Evolutionary conservation across 1,140 invertebrate species (phyloP).

Genomic region (Bombyx mandarina): DNA sequence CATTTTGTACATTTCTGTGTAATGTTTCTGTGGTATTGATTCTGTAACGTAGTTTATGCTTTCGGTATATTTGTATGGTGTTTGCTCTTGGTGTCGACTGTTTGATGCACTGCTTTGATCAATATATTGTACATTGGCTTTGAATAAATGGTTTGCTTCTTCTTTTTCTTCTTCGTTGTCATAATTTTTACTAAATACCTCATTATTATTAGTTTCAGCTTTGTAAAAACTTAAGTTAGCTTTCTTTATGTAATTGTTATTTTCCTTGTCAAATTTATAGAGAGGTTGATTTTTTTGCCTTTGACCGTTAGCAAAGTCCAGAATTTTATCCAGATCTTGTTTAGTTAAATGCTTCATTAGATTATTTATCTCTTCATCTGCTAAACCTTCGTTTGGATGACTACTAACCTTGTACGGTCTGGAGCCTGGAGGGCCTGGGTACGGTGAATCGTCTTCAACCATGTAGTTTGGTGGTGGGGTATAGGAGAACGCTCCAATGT

Average conservation of each 20-base stretch:
- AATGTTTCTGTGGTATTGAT: neutral
- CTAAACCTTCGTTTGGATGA: slow-evolving; percentile 36
- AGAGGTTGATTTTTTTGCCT: slow-evolving; percentile 16
- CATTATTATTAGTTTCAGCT: neutral
- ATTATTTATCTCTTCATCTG: slow-evolving; percentile 48
- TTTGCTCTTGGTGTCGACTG: slow-evolving; percentile 9
- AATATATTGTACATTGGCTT: slow-evolving; percentile 1
- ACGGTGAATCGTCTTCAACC: slow-evolving; percentile 25
- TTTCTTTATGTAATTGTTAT: slow-evolving; percentile 2
- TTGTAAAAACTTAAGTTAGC: slow-evolving; percentile 6
- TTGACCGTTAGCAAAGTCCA: slow-evolving; percentile 36
- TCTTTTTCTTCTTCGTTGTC: too few species aligned
- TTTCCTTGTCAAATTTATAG: slow-evolving; percentile 1
- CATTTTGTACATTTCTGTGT: neutral
- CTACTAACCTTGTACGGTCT: slow-evolving; percentile 51
- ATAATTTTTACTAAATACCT: neutral
- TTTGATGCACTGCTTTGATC: slow-evolving; percentile 14
- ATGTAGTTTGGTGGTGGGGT: slow-evolving; percentile 43
- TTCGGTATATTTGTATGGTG: neutral
- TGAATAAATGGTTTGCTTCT: neutral
- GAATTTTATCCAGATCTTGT: slow-evolving; percentile 51
- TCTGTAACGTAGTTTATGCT: neutral
- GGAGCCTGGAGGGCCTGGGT: slow-evolving; percentile 7
- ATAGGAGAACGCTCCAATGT: slow-evolving; percentile 36
- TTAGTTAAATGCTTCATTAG: slow-evolving; percentile 48